Base-by-base conservation (phyloP, 2,797 vertebrate species). In the Gymnodraco acuticeps region DNA sequence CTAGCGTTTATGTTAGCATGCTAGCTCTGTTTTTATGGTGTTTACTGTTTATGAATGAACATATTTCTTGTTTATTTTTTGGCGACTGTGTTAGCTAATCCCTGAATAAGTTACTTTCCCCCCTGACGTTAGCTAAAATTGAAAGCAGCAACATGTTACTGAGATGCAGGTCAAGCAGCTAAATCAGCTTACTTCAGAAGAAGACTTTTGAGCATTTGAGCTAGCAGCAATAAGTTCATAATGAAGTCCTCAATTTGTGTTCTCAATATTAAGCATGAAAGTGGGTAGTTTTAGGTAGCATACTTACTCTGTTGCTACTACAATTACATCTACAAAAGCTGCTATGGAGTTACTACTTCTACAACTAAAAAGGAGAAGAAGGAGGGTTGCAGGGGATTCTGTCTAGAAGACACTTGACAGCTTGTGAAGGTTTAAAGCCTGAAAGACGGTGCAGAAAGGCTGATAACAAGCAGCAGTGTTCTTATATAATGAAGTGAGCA, bases 401-500 rank as follows among this genome's bases (percentile, higher is more conserved):
- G 10, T 62, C 17, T 27, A 6, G 64, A 48, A 54, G 64, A 48
- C n/a, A 52, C 43, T 11, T 45, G 33, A 42, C 54, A 53, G 58
- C 42, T 42, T 50, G 59, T 70, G 60, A 56, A 70, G 41, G 61
- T 66, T 68, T 20, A 60, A 71, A 47, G 58, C 58, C 61, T 14
- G n/a, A 55, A 60, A 46, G 54, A 67, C 11, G 11, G 50, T 72
- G 66, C 11, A 55, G 73, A 65, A 43, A 61, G 58, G 51, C 19
- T 64, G 59, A 68, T 76, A 87, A 79, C 60, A 47, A 77, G 80
- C 73, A 74, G 73, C 77, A 48, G 81, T 16, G 74, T 55, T 81
- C 73, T 84, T 87, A 75, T 62, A 81, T 90, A 89, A 90, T 81
- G 81, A 85, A 79, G 69, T 71, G 70, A 81, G 67, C 66, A 53